Percentiles rank a stretch among this genome's conserved stretches.
These are phyloP conservation scores for Drosophila ohnishii DNA, from an alignment of 1,140 invertebrate genomes.

Conservation along the genomic window DNA sequence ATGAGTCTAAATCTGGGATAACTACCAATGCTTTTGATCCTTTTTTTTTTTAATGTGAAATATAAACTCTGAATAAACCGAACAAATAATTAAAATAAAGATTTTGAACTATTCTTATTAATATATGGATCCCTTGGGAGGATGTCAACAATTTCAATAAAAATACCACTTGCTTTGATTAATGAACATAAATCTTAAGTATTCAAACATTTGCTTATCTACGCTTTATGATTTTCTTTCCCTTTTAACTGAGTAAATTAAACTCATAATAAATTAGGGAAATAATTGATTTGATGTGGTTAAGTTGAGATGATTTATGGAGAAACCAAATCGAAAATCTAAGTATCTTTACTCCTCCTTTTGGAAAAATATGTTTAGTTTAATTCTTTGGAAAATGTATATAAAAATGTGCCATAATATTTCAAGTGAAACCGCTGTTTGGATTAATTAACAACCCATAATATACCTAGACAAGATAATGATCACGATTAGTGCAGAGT, in stretches of 20 bases:
- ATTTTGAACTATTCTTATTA: neutral
- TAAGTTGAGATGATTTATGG: neutral
- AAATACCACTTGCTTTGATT: neutral
- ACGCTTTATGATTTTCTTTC: neutral
- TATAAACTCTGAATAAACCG: constrained; percentile 24
- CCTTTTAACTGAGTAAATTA: neutral
- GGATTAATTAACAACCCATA: constrained; percentile 21
- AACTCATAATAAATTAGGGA: neutral
- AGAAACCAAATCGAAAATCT: neutral
- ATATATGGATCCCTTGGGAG: neutral
- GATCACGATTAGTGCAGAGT: constrained; percentile 13
- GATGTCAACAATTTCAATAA: too few species aligned
- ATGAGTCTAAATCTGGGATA: neutral
- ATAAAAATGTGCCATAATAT: neutral
- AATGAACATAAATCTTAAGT: neutral
- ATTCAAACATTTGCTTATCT: neutral
- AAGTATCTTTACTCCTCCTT: neutral
- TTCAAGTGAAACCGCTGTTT: neutral
- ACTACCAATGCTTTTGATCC: neutral
- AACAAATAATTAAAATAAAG: neutral
- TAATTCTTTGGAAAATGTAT: neutral
- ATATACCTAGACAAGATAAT: constrained; percentile 10
- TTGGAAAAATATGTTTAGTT: neutral
- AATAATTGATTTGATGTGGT: constrained; percentile 5
- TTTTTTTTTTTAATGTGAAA: constrained; percentile 13